Conservation (phyloP, 2,113 vertebrate genomes). For the Nyctereutes procyonoides region DNA sequence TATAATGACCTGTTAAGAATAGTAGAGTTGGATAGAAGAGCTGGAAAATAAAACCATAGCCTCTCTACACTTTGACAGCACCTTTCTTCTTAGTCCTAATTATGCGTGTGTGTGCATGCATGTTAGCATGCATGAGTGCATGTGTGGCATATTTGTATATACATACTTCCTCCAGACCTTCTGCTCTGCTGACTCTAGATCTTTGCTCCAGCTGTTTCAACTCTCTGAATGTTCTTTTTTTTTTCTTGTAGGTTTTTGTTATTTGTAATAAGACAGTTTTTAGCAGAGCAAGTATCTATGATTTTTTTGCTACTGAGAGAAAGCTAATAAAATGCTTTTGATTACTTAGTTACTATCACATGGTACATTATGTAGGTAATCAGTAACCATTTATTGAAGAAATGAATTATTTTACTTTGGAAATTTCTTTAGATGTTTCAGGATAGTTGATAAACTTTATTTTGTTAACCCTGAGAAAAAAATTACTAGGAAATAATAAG, state of each 20-base stretch:
- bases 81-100: neutral
- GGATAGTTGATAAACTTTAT: neutral
- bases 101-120: neutral
- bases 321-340: conserved; percentile 60
- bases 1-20: neutral
- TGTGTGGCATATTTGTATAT: neutral
- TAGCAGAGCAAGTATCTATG: neutral
- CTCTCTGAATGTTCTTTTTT: neutral
- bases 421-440: conserved; percentile 32
- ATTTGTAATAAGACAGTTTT: neutral
- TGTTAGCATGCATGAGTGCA: neutral
- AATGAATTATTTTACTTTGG: neutral
- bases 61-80: neutral
- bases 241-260: neutral
- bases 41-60: neutral
- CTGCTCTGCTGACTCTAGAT: neutral
- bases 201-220: neutral
- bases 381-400: conserved; percentile 30
- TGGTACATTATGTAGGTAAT: neutral
- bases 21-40: neutral
- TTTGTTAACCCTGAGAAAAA: conserved; percentile 21
- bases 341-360: conserved; percentile 19
- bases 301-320: conserved; percentile 28
- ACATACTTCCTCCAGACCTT: neutral
- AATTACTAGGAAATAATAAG: conserved; percentile 21